Evolutionary conservation across 2,797 vertebrate genomes (phyloP).

Genomic region (Coreius guichenoti): DNA sequence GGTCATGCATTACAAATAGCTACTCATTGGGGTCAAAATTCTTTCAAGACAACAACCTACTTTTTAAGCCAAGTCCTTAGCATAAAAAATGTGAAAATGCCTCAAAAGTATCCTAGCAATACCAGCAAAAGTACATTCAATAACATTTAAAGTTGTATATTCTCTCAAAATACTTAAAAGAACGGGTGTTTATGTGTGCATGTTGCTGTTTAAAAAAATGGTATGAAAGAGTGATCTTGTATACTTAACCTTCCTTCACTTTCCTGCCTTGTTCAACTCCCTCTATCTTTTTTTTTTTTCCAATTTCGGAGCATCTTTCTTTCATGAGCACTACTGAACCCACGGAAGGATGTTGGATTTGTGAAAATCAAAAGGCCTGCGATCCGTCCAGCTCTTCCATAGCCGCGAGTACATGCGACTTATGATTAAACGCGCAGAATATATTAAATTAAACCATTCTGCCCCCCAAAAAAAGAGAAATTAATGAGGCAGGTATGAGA

Average conservation of each 20-base stretch:
- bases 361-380: slow-evolving; percentile 56
- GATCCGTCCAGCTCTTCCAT: slow-evolving; percentile 48
- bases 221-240: background rate
- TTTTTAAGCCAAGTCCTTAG: background rate
- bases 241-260: background rate
- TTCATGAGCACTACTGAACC: slow-evolving; percentile 37
- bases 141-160: background rate
- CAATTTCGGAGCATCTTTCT: slow-evolving; percentile 15
- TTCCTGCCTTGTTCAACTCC: background rate
- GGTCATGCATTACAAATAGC: background rate
- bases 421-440: slow-evolving; percentile 57
- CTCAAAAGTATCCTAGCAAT: background rate
- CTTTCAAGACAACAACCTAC: background rate
- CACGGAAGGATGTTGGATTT: slow-evolving; percentile 32
- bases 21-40: background rate
- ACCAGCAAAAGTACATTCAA: background rate
- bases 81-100: background rate
- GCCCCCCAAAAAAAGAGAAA: slow-evolving; percentile 47
- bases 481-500: slow-evolving; percentile 59
- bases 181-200: slow-evolving; percentile 35
- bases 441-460: slow-evolving; percentile 65
- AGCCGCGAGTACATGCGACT: slow-evolving; percentile 50
- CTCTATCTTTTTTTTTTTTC: slow-evolving; percentile 8
- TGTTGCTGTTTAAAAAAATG: slow-evolving; percentile 24
- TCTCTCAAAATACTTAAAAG: background rate